Evolutionary conservation across 2,888 invertebrate species (phyloP).

Genomic region (Hypomecis punctinalis): DNA sequence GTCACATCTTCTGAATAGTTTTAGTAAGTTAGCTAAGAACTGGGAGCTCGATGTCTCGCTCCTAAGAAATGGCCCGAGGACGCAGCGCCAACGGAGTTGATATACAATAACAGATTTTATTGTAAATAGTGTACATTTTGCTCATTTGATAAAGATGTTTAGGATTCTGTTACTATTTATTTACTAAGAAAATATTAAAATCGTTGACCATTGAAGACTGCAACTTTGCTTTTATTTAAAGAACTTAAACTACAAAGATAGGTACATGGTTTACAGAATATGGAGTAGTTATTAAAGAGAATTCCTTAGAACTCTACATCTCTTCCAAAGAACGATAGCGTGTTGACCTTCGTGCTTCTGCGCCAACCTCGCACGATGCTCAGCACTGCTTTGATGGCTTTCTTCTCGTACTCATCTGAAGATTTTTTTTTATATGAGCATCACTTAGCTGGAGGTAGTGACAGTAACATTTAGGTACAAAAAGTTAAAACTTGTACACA

Average conservation of each 20-base stretch:
- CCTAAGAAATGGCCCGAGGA: conserved; percentile 56
- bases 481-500: too few relatives aligned
- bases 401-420: conserved; percentile 67
- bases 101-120: conserved; percentile 44
- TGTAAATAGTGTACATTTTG: conserved; percentile 80
- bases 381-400: conserved; percentile 62
- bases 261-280: too few relatives aligned
- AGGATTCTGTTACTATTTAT: conserved; percentile 64
- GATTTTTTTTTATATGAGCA: conserved; percentile 12
- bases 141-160: conserved; percentile 63
- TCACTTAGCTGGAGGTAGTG: not conserved
- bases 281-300: not conserved
- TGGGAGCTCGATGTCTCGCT: conserved; percentile 68
- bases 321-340: conserved; percentile 73
- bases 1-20: conserved; percentile 56
- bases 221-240: conserved; percentile 18
- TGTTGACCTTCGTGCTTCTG: conserved; percentile 73
- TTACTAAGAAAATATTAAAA: conserved; percentile 69
- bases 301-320: conserved; percentile 68
- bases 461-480: too few relatives aligned
- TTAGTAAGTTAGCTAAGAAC: conserved; percentile 61
- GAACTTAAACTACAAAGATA: too few relatives aligned
- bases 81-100: conserved; percentile 48
- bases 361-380: conserved; percentile 78
- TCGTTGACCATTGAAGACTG: conserved; percentile 51